Conservation (phyloP, 2,797 vertebrate genomes). For the Kryptolebias ocellatus region DNA sequence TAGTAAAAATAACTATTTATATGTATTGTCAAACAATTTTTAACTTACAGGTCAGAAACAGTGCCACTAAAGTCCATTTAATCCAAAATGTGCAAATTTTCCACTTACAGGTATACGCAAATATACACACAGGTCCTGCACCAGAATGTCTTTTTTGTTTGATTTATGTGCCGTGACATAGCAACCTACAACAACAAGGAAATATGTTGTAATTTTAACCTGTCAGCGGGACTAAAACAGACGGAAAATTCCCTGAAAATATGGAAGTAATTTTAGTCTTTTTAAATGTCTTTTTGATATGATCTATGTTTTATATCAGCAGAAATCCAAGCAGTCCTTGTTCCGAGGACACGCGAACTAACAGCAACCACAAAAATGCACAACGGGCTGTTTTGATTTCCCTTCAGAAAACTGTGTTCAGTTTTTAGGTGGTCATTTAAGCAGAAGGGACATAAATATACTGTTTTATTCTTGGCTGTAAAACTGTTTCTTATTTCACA, state of each 20-base stretch:
- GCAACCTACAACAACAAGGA: conserved; percentile 25
- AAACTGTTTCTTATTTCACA: background rate
- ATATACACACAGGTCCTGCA: conserved; percentile 36
- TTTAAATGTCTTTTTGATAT: conserved; percentile 15
- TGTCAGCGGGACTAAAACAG: background rate
- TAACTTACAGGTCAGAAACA: conserved; percentile 8
- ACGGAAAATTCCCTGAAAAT: conserved; percentile 18
- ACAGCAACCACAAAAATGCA: conserved; percentile 18
- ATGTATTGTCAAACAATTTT: background rate
- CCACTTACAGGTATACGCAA: conserved; percentile 62
- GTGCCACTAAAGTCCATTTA: conserved; percentile 28
- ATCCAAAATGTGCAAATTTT: conserved; percentile 18
- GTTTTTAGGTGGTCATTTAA: background rate
- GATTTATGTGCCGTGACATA: conserved; percentile 30
- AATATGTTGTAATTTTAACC: conserved; percentile 33
- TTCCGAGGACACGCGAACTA: conserved; percentile 23
- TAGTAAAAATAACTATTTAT: background rate
- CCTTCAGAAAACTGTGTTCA: background rate
- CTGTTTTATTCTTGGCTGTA: background rate
- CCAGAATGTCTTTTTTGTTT: conserved; percentile 9
- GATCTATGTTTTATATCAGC: conserved; percentile 31
- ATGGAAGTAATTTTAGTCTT: conserved; percentile 42
- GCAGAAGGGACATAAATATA: background rate
- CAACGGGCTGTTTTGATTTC: conserved; percentile 4
- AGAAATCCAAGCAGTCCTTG: conserved; percentile 13